Evolutionary conservation across 2,888 invertebrate species (phyloP).

Genomic region (Stegana nigrithorax): DNA sequence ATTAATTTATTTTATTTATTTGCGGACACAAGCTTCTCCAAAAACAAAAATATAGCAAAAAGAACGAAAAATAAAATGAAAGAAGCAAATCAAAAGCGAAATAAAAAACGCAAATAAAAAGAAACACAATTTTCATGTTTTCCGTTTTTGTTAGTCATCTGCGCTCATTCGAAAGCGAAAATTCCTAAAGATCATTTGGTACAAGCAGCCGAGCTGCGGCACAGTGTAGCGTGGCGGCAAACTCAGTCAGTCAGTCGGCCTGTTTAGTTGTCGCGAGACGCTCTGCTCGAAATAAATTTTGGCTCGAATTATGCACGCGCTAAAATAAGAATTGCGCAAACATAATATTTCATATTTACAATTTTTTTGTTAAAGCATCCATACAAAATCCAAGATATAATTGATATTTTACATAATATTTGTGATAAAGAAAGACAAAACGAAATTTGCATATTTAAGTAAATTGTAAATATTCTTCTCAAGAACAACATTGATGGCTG

Average conservation of each 20-base stretch:
- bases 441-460: too few relatives aligned
- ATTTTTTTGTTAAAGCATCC: too few relatives aligned
- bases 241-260: neutral
- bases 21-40: neutral
- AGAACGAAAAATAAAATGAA: too few relatives aligned
- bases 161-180: neutral
- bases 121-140: neutral
- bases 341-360: neutral
- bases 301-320: slow-evolving; percentile 3
- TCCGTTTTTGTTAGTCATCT: too few relatives aligned
- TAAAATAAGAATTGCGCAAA: slow-evolving; percentile 6
- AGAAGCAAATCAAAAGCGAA: too few relatives aligned
- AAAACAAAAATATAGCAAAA: neutral
- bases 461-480: too few relatives aligned
- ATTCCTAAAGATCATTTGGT: neutral
- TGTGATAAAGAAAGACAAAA: neutral
- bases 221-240: neutral
- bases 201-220: too few relatives aligned
- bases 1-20: too few relatives aligned
- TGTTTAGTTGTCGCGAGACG: slow-evolving; percentile 10
- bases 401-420: neutral
- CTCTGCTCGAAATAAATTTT: neutral
- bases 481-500: too few relatives aligned
- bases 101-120: neutral
- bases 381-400: too few relatives aligned